Conservation (phyloP, 2,113 vertebrate species). For the Ceuthmochares aereus region DNA sequence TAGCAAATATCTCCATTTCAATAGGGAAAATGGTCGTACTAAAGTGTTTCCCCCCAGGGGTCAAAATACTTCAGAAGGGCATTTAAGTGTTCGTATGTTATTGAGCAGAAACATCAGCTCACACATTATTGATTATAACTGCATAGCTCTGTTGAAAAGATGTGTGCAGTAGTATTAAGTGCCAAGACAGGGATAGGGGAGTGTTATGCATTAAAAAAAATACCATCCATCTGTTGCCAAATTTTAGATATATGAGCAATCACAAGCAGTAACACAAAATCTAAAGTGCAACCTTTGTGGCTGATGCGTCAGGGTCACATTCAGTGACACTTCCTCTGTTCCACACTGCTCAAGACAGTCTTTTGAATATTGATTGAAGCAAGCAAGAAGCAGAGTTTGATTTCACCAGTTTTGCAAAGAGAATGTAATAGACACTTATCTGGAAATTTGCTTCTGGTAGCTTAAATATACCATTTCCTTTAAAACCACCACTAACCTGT, state of each 20-base stretch:
- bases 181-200: background rate
- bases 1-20: slow-evolving; percentile 55
- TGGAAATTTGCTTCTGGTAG: background rate
- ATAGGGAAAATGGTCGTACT: slow-evolving; percentile 26
- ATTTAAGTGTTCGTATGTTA: slow-evolving; percentile 46
- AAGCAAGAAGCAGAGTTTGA: background rate
- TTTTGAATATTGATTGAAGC: slow-evolving; percentile 44
- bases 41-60: slow-evolving; percentile 53
- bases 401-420: slow-evolving; percentile 27
- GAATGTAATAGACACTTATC: background rate
- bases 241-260: slow-evolving; percentile 54
- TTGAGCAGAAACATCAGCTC: slow-evolving; percentile 59
- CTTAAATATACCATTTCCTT: background rate
- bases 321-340: background rate
- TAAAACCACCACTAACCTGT: background rate
- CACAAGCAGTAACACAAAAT: slow-evolving; percentile 42
- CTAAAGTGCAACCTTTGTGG: background rate
- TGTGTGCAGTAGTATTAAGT: slow-evolving; percentile 31
- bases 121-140: slow-evolving; percentile 54
- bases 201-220: slow-evolving; percentile 20
- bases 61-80: slow-evolving; percentile 55
- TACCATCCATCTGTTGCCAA: slow-evolving; percentile 35
- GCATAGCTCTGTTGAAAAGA: slow-evolving; percentile 21
- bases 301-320: background rate
- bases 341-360: background rate